Base-by-base conservation (phyloP, 2,888 invertebrate species). In the Noctua pronuba region DNA sequence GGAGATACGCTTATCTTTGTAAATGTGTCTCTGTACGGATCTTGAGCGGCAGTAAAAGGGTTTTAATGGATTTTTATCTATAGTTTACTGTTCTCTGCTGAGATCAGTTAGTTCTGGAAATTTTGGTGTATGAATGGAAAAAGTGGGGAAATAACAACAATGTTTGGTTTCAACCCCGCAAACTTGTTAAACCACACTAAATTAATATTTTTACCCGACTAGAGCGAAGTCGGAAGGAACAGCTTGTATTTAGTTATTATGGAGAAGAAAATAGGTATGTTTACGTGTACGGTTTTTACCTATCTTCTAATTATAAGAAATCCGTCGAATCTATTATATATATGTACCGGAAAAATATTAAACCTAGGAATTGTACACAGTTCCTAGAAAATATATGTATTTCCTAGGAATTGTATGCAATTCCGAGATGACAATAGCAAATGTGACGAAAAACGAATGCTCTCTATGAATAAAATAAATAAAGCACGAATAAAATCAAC, bases 21-120 rank as follows among this genome's bases (percentile, higher is more conserved):
- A 58, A 76, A 80, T 80, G 58, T 72, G 64, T 75, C 58, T 74
- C 78, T 83, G 44, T 60, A 7, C 6, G n/a, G 55, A 75, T 58
- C 46, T 69, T 58, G 31, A 73, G 49, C 58, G 16, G 28, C 35
- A 58, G 18, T 82, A 35, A 78, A 68, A 62, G 55, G 75, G 21
- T 44, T 67, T 49, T 64, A 62, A 66, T 55, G 55, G 28, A 44
- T 58, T 58, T 77, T 82, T 75, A 65, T 65, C 28, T 65, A 21
- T 16, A 38, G 28, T 58, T 46, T 67, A 68, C 13, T 16, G 21
- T 46, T 46, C 10, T 46, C 38, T 58, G 7, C 24, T 21, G n/a
- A 35, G 28, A 41, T 16, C 38, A 28, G 55, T 46, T 24, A 21
- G 31, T 62, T 21, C 62, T 62, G 35, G 5, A 35, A 62, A 35